These are phyloP conservation scores for Mimachlamys varia DNA, from an alignment of 2,888 invertebrate genomes.

Conservation along the genomic window DNA sequence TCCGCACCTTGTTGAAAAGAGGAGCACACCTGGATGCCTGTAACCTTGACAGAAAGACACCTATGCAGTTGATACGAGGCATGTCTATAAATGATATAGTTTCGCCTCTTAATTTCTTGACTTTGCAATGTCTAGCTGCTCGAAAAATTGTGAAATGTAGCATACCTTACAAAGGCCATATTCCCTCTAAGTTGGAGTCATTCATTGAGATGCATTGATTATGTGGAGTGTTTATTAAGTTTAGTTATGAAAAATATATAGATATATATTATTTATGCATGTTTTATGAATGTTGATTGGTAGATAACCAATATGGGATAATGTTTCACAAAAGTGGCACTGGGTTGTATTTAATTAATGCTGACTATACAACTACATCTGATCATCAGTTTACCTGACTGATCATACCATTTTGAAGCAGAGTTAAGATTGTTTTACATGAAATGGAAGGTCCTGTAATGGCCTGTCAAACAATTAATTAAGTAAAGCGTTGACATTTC, in stretches of 20 bases:
- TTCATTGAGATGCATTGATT: constrained; percentile 79
- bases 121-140: constrained; percentile 79
- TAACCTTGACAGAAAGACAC: constrained; percentile 75
- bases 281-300: constrained; percentile 25
- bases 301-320: background rate
- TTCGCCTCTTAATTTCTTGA: constrained; percentile 75
- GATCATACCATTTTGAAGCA: background rate
- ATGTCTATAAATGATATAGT: constrained; percentile 74
- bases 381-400: too few relatives aligned
- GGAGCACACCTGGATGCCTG: constrained; percentile 93
- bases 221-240: background rate
- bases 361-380: background rate
- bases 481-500: too few relatives aligned
- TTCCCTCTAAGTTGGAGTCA: constrained; percentile 74
- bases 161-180: constrained; percentile 75
- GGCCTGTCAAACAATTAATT: too few relatives aligned
- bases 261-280: constrained; percentile 28
- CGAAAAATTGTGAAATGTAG: constrained; percentile 87
- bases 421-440: too few relatives aligned
- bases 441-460: too few relatives aligned
- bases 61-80: constrained; percentile 76
- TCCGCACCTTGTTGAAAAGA: constrained; percentile 88
- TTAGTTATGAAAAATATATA: constrained; percentile 4
- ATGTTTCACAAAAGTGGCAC: constrained; percentile 17
- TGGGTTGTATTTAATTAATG: background rate